phyloP scores from a whole-genome alignment of 2,113 vertebrate species.

The Nesogale talazaci region DNA sequence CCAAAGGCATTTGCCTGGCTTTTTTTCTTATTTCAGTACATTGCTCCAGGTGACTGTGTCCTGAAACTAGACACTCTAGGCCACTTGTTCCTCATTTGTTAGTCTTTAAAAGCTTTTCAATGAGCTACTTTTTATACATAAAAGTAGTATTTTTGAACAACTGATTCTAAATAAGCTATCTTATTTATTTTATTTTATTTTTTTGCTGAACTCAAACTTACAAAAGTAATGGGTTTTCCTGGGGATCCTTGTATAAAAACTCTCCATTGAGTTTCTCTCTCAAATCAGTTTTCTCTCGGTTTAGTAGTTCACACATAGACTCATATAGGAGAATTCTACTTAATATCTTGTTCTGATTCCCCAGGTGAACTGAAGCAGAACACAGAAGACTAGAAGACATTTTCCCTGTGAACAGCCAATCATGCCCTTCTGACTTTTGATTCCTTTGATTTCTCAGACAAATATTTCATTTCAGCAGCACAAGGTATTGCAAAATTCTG shows the following conservation, averaged over 20 bases:
- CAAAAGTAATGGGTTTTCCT: conserved; percentile 36
- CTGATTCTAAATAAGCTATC: neutral
- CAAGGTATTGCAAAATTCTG: conserved; percentile 7
- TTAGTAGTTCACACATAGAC: neutral
- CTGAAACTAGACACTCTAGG: neutral
- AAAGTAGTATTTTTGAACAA: neutral
- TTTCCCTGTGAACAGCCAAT: conserved; percentile 63
- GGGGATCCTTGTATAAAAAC: neutral
- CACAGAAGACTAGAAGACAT: conserved; percentile 34
- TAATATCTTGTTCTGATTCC: conserved; percentile 66
- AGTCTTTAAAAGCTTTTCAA: conserved; percentile 45
- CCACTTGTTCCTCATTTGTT: neutral
- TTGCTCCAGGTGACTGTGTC: neutral
- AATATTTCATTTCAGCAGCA: conserved; percentile 59
- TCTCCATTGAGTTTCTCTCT: conserved; percentile 55
- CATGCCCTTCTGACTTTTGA: conserved; percentile 3
- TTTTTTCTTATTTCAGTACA: neutral
- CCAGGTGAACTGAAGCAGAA: conserved; percentile 64
- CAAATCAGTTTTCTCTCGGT: conserved; percentile 43
- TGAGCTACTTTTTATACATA: neutral
- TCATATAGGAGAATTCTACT: conserved; percentile 35
- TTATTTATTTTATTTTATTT: neutral
- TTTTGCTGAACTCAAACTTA: neutral
- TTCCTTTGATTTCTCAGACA: conserved; percentile 51
- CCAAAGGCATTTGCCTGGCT: neutral